Conservation (phyloP, 2,113 vertebrate species). For the Merops nubicus region DNA sequence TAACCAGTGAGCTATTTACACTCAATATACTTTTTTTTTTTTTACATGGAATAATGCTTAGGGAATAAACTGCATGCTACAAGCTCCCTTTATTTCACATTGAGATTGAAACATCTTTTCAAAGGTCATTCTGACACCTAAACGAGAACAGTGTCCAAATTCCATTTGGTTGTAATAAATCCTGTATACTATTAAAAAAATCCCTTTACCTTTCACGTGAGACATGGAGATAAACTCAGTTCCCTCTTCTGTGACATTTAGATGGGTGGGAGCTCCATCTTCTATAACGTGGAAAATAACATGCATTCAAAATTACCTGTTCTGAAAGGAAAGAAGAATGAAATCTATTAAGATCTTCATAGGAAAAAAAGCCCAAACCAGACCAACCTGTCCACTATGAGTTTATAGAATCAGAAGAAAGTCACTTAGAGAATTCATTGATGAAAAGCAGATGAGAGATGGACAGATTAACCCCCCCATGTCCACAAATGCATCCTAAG, state of each 20-base stretch:
- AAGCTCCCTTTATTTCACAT: not conserved
- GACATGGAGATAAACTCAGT: not conserved
- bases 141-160: not conserved
- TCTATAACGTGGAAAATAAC: not conserved
- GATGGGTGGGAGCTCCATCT: not conserved
- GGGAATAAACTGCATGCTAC: accelerated
- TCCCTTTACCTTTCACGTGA: not conserved
- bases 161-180: not conserved
- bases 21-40: no score
- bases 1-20: not conserved
- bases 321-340: not conserved
- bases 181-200: not conserved
- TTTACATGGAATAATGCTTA: not conserved
- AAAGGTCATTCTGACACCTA: not conserved
- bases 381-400: accelerated
- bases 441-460: not conserved
- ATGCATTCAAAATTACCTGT: not conserved
- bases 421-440: no score
- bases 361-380: no score
- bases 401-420: not conserved
- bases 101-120: not conserved
- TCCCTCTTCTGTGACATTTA: not conserved
- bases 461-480: not conserved
- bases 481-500: not conserved
- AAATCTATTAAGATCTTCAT: not conserved